Evolutionary conservation across 1,140 invertebrate species (phyloP).

Genomic region (Drosophila lini): DNA sequence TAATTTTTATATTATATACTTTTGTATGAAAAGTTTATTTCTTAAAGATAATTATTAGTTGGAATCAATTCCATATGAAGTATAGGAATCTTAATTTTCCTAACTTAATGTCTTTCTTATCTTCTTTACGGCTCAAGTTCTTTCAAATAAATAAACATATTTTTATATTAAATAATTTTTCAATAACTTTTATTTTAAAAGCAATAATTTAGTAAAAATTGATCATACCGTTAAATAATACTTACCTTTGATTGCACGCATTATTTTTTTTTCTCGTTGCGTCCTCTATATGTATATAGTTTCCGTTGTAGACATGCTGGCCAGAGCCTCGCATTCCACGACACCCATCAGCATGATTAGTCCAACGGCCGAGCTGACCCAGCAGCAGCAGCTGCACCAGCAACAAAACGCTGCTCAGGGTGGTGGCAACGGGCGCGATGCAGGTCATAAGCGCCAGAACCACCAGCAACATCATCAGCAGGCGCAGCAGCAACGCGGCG

Average conservation of each 20-base stretch:
- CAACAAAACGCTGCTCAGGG: slow-evolving; percentile 65
- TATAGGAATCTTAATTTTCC: background rate
- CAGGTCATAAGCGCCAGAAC: slow-evolving; percentile 82
- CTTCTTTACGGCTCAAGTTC: too few relatives aligned
- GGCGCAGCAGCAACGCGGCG: slow-evolving; percentile 67
- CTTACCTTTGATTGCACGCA: slow-evolving; percentile 20
- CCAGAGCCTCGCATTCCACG: slow-evolving; percentile 89
- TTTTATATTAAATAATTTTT: background rate
- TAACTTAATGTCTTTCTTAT: background rate
- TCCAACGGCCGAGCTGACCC: slow-evolving; percentile 92
- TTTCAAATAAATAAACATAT: too few relatives aligned
- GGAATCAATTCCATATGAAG: too few relatives aligned
- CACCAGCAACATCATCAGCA: slow-evolving; percentile 67
- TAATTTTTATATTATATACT: background rate
- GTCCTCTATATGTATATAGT: slow-evolving; percentile 70
- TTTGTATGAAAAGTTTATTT: background rate
- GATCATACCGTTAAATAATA: slow-evolving; percentile 4
- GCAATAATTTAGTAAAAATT: background rate
- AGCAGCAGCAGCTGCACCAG: slow-evolving; percentile 86
- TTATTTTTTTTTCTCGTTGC: slow-evolving; percentile 54
- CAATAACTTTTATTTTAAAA: background rate
- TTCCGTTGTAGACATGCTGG: slow-evolving; percentile 91
- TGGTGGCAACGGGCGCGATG: slow-evolving; percentile 77
- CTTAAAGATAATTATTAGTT: too few relatives aligned
- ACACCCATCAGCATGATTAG: slow-evolving; percentile 90